These are phyloP conservation scores for Myotis davidii DNA, from an alignment of 2,113 vertebrate species.

Conservation along the genomic window DNA sequence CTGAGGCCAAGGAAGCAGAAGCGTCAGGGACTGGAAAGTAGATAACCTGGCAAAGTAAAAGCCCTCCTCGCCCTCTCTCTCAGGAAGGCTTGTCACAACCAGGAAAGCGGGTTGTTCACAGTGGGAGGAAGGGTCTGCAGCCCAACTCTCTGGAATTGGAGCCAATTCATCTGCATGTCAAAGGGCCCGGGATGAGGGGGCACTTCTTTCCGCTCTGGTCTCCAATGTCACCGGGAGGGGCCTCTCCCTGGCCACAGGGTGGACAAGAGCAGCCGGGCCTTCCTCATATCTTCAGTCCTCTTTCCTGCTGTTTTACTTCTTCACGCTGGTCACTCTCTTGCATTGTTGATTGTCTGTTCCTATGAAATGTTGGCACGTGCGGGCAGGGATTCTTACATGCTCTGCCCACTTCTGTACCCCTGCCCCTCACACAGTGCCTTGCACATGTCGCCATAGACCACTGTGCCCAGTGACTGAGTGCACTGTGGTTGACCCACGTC, in stretches of 20 bases:
- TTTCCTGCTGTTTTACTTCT: neutral
- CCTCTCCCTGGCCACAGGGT: no score
- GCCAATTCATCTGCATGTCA: neutral
- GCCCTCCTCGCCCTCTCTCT: accelerated
- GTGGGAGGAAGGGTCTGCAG: neutral
- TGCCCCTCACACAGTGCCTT: neutral
- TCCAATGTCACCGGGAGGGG: neutral
- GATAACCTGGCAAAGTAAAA: neutral
- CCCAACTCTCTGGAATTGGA: neutral
- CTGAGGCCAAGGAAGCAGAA: neutral
- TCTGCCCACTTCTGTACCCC: neutral
- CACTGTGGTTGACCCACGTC: neutral
- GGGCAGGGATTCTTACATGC: neutral
- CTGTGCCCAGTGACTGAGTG: neutral
- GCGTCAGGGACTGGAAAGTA: neutral
- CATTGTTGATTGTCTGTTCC: neutral
- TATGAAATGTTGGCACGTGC: neutral
- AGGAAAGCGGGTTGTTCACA: neutral
- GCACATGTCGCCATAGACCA: accelerated
- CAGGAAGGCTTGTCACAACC: neutral
- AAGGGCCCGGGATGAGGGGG: neutral
- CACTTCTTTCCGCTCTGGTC: neutral
- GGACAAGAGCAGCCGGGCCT: neutral
- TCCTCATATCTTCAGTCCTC: neutral
- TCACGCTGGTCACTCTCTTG: neutral